Percentiles rank a stretch among this genome's conserved stretches.
Evolutionary conservation across 2,888 invertebrate genomes (phyloP).

Genomic region (Thera obeliscata): DNA sequence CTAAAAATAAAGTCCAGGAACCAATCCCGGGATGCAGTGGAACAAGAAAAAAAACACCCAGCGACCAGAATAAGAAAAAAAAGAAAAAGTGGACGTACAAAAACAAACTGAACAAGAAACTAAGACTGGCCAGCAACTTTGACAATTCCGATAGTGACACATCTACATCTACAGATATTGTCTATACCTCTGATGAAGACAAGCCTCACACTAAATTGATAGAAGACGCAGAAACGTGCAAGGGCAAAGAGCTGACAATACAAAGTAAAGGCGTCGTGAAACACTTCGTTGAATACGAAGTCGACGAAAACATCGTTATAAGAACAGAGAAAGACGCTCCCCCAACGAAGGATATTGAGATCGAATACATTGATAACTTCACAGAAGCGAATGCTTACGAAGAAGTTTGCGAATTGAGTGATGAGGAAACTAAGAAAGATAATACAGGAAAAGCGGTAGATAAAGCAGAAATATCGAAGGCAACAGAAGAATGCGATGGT

Average conservation of each 20-base stretch:
- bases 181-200: constrained; percentile 1
- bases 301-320: constrained; percentile 21
- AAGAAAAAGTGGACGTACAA: constrained; percentile 8
- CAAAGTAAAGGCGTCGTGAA: constrained; percentile 11
- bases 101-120: constrained; percentile 18
- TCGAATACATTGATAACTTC: constrained; percentile 27
- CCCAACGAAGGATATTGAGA: constrained; percentile 6
- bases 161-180: background rate
- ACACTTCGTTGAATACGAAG: constrained; percentile 19
- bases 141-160: constrained; percentile 4
- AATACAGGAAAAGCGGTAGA: background rate
- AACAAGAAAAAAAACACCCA: background rate
- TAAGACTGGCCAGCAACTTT: constrained; percentile 9
- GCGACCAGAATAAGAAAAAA: background rate
- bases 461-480: background rate
- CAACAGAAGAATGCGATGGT: background rate
- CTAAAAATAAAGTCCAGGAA: background rate
- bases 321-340: constrained; percentile 9
- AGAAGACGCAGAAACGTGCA: background rate
- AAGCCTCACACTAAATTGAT: background rate
- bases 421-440: constrained; percentile 9
- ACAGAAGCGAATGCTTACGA: constrained; percentile 15
- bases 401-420: constrained; percentile 19
- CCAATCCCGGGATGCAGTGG: too few species aligned
- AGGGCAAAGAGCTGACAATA: constrained; percentile 12